These are phyloP conservation scores for Uromys caudimaculatus DNA, from an alignment of 2,797 vertebrate genomes.

Conservation along the genomic window DNA sequence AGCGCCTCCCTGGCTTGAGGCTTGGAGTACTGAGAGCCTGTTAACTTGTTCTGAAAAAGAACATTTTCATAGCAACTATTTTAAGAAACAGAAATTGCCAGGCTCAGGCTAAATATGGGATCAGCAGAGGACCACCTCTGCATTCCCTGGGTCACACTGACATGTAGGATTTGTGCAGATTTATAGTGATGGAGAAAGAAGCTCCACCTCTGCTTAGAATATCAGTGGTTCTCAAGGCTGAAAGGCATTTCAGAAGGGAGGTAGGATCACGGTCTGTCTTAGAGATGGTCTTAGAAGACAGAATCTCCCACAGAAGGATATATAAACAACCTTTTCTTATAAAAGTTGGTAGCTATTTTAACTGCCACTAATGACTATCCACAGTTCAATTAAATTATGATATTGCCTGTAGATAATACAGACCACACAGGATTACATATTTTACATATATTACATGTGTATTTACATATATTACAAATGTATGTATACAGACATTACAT, in stretches of 20 bases:
- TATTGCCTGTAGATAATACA: neutral
- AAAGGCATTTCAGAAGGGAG: neutral
- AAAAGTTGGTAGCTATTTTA: neutral
- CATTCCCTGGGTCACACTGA: neutral
- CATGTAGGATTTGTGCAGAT: neutral
- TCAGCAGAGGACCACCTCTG: neutral
- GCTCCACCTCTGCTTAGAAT: neutral
- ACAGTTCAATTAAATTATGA: neutral
- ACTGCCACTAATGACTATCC: neutral
- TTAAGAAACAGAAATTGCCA: neutral
- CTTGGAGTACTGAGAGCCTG: neutral
- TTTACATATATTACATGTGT: neutral
- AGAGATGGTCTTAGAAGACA: neutral
- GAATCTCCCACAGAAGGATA: neutral
- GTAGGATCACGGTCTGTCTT: neutral
- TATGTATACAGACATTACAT: too few species aligned
- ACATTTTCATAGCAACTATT: neutral
- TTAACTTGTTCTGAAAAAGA: neutral
- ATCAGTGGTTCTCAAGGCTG: neutral
- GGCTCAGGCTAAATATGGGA: neutral
- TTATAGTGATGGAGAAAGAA: neutral
- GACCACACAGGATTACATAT: neutral
- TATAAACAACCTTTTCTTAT: neutral
- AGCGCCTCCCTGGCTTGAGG: neutral
- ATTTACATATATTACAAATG: too few species aligned